phyloP scores from a whole-genome alignment of 2,797 vertebrate species.

The Enteromius treurensis region DNA sequence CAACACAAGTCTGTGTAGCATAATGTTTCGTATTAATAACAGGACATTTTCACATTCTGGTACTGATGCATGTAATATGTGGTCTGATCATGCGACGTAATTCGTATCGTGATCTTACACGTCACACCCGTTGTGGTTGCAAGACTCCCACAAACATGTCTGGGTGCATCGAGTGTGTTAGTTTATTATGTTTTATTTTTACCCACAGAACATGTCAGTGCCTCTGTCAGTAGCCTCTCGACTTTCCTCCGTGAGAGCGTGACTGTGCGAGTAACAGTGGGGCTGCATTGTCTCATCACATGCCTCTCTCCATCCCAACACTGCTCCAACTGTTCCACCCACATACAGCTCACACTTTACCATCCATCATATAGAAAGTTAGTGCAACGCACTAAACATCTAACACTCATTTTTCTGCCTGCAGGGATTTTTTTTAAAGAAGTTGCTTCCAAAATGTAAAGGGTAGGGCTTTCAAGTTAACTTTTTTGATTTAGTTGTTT shows the following conservation, averaged over 20 bases:
- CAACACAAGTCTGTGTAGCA: neutral
- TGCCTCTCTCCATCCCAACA: constrained; percentile 24
- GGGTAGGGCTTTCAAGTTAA: no score
- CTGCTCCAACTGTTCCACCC: constrained; percentile 46
- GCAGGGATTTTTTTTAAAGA: no score
- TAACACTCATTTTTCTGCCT: no score
- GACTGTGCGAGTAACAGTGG: constrained; percentile 30
- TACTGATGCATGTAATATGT: neutral
- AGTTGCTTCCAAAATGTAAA: no score
- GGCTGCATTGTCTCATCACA: constrained; percentile 21
- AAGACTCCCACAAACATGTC: neutral
- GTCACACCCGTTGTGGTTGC: neutral
- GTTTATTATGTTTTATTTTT: constrained; percentile 28
- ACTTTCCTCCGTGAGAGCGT: constrained; percentile 21
- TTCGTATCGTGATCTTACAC: neutral
- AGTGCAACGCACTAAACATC: neutral
- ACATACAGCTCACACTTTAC: constrained; percentile 16
- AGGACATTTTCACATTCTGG: neutral
- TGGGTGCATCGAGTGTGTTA: neutral
- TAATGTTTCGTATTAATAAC: neutral
- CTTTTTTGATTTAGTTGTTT: no score
- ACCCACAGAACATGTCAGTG: constrained; percentile 24
- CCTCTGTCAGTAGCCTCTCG: constrained; percentile 34
- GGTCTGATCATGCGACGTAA: neutral
- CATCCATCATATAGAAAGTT: constrained; percentile 9